phyloP scores from a whole-genome alignment of 2,888 invertebrate species.

The Habroteleia sp. region DNA sequence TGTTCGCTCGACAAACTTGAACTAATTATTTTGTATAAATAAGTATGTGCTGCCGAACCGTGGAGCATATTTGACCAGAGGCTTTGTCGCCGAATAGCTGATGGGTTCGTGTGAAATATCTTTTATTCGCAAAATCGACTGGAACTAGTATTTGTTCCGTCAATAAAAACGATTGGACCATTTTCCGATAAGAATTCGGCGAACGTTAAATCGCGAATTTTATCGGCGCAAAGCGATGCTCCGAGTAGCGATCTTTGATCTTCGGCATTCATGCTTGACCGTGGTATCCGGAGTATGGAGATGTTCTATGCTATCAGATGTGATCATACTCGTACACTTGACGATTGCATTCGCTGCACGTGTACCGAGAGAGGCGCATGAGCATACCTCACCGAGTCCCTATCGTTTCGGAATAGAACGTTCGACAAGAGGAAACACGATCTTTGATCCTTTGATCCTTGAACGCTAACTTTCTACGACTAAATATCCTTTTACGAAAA shows the following conservation, averaged over 20 bases:
- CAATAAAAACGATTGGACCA: slow-evolving; percentile 31
- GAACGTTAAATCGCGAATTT: slow-evolving; percentile 41
- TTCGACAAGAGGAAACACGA: slow-evolving; percentile 25
- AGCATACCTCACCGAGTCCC: slow-evolving; percentile 14
- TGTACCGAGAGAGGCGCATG: slow-evolving; percentile 39
- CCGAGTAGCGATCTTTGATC: slow-evolving; percentile 49
- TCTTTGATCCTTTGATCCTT: slow-evolving; percentile 54
- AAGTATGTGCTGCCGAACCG: too few species aligned
- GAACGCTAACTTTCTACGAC: slow-evolving; percentile 29
- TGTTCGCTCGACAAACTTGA: too few species aligned
- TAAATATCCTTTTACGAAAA: slow-evolving; percentile 28
- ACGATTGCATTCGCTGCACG: slow-evolving; percentile 58
- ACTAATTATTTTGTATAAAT: too few species aligned
- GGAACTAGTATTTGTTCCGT: slow-evolving; percentile 12
- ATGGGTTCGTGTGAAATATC: too few species aligned
- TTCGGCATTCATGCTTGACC: slow-evolving; percentile 50
- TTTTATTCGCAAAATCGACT: too few species aligned
- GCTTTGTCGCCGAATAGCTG: too few species aligned
- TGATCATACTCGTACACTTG: slow-evolving; percentile 56
- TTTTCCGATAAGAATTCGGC: slow-evolving; percentile 39
- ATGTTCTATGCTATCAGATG: slow-evolving; percentile 44
- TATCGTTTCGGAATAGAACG: slow-evolving; percentile 26
- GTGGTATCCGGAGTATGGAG: slow-evolving; percentile 48
- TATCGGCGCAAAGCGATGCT: slow-evolving; percentile 42
- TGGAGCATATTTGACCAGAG: neutral